Evolutionary conservation across 2,797 vertebrate genomes (phyloP).

Genomic region (Neosalanx taihuensis): DNA sequence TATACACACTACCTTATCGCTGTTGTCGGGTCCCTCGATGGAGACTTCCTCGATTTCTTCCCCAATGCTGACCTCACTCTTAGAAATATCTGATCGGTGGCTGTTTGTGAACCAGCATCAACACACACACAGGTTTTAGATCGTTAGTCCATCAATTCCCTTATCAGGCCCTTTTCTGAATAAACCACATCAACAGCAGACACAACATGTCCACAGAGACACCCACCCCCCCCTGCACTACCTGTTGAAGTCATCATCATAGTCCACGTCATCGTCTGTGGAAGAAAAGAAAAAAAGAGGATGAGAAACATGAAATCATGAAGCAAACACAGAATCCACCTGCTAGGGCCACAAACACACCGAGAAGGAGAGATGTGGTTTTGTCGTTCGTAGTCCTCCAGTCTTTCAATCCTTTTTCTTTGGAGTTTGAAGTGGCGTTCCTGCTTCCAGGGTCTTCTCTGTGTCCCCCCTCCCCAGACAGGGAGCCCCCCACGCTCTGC

Average conservation of each 20-base stretch:
- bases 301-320: not conserved
- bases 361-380: constrained; percentile 71
- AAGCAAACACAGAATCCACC: not conserved
- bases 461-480: constrained; percentile 60
- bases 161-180: not conserved
- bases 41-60: constrained; percentile 93
- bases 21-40: constrained; percentile 79
- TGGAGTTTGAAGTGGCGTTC: constrained; percentile 48
- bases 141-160: not conserved
- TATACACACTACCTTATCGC: constrained; percentile 77
- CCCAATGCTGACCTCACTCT: constrained; percentile 85
- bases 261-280: constrained; percentile 84
- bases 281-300: constrained; percentile 47
- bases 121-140: not conserved
- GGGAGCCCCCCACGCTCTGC: constrained; percentile 60
- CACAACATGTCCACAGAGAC: not conserved
- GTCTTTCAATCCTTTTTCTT: constrained; percentile 63
- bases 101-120: constrained; percentile 63
- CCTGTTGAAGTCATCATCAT: constrained; percentile 95
- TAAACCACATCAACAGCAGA: not conserved
- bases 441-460: constrained; percentile 72
- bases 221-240: constrained; percentile 35
- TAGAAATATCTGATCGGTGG: constrained; percentile 84
- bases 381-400: constrained; percentile 64
- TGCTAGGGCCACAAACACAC: constrained; percentile 53